A percentile compares a stretch with the other conserved stretches of the same genome.
Conservation (phyloP, 2,113 vertebrate genomes). For the Pseudonaja textilis region DNA sequence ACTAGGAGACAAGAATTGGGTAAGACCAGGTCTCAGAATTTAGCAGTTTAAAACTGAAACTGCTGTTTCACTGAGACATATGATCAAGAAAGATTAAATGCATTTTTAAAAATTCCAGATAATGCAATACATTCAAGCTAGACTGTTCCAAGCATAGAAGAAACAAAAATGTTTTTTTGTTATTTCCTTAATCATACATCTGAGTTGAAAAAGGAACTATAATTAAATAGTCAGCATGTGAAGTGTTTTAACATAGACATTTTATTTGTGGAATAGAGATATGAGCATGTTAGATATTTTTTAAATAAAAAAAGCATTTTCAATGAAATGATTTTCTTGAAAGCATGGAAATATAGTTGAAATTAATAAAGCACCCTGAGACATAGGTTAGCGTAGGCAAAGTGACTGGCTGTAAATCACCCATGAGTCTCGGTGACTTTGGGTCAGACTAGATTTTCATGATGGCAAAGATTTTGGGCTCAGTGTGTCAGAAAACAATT, state of each 20-base stretch:
- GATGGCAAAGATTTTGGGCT: neutral
- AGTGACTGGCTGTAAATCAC: neutral
- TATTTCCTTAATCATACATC: neutral
- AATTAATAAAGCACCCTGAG: neutral
- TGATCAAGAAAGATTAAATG: slow-evolving; percentile 40
- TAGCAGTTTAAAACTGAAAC: neutral
- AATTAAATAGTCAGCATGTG: neutral
- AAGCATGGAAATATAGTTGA: neutral
- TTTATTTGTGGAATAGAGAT: neutral
- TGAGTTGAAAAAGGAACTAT: slow-evolving; percentile 22
- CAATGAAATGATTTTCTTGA: neutral
- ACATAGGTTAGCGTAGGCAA: neutral
- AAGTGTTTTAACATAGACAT: neutral
- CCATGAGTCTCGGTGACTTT: neutral
- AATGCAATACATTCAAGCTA: slow-evolving; percentile 40
- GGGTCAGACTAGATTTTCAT: neutral
- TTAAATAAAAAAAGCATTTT: neutral
- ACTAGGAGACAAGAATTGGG: slow-evolving; percentile 43
- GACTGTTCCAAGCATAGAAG: neutral
- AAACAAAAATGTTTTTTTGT: neutral
- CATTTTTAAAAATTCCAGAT: slow-evolving; percentile 41
- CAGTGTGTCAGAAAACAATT: neutral
- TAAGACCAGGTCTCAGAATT: slow-evolving; percentile 17
- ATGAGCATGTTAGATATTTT: neutral
- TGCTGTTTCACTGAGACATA: slow-evolving; percentile 7